A percentile compares a stretch with the other conserved stretches of the same genome.
phyloP scores from a whole-genome alignment of 2,113 vertebrate species.

The Propithecus coquereli region DNA sequence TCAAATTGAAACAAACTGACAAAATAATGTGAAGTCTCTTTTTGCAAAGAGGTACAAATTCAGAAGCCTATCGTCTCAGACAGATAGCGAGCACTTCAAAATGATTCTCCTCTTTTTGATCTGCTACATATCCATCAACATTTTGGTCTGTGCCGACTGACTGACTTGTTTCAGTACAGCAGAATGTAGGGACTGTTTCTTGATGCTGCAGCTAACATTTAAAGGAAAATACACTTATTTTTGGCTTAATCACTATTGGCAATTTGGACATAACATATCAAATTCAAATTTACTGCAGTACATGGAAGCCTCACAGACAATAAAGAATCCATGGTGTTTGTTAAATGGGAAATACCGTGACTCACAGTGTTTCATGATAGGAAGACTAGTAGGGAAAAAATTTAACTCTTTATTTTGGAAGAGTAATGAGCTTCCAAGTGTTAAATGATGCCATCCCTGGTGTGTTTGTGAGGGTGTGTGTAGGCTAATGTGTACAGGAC shows the following conservation, averaged over 20 bases:
- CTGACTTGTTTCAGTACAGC: constrained; percentile 75
- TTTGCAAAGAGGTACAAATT: constrained; percentile 81
- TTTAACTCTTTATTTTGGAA: constrained; percentile 68
- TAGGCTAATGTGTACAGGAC: constrained; percentile 70
- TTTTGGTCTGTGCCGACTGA: constrained; percentile 78
- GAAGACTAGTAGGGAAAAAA: constrained; percentile 68
- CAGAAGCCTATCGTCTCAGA: constrained; percentile 78
- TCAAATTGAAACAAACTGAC: constrained; percentile 83
- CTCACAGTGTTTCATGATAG: constrained; percentile 77
- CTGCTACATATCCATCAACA: constrained; percentile 82
- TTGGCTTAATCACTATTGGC: constrained; percentile 78
- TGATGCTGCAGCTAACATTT: constrained; percentile 77
- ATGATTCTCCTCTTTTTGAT: constrained; percentile 81
- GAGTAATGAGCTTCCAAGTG: constrained; percentile 67
- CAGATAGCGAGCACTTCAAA: constrained; percentile 78
- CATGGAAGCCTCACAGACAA: constrained; percentile 79
- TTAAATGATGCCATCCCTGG: constrained; percentile 36
- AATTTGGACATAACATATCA: constrained; percentile 80
- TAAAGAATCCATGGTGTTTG: constrained; percentile 69
- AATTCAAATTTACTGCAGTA: constrained; percentile 82
- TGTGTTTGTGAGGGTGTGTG: not conserved
- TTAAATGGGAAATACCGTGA: constrained; percentile 78
- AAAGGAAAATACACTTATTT: constrained; percentile 82
- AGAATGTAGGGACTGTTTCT: constrained; percentile 73
- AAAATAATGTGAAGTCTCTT: constrained; percentile 81